These are phyloP conservation scores for Drosophila jambulina DNA, from an alignment of 1,140 invertebrate species.

Conservation along the genomic window DNA sequence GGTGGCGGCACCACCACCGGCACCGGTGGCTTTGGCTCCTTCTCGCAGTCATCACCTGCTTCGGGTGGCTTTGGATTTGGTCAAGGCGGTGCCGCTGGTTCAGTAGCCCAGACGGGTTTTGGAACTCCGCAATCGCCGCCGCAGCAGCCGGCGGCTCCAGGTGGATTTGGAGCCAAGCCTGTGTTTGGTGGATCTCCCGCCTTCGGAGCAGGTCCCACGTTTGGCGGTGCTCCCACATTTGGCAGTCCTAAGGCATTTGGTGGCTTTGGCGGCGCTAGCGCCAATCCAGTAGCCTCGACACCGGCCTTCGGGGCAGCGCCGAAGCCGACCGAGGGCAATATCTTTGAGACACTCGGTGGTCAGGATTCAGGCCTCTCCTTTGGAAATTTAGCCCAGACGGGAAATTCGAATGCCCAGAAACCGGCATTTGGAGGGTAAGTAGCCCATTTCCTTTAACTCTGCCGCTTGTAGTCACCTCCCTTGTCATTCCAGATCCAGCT, in stretches of 20 bases:
- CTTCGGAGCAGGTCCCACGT: constrained; percentile 86
- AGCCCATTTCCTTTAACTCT: background rate
- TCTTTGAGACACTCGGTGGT: constrained; percentile 87
- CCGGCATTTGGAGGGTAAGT: constrained; percentile 85
- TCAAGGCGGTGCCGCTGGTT: constrained; percentile 49
- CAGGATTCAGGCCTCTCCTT: constrained; percentile 86
- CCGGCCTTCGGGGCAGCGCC: constrained; percentile 67
- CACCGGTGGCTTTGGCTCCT: constrained; percentile 74
- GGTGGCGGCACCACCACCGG: constrained; percentile 62
- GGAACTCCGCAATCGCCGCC: constrained; percentile 76
- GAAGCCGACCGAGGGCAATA: constrained; percentile 84
- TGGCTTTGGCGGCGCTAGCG: constrained; percentile 48
- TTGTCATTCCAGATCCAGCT: constrained; percentile 45
- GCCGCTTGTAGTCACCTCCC: background rate
- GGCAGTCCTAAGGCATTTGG: constrained; percentile 86
- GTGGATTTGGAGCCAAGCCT: constrained; percentile 65
- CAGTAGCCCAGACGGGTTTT: constrained; percentile 84
- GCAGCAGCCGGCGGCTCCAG: constrained; percentile 54
- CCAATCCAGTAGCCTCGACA: constrained; percentile 36
- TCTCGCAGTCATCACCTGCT: constrained; percentile 69
- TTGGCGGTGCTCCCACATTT: constrained; percentile 86
- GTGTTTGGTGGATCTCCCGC: constrained; percentile 79
- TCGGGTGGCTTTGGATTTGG: constrained; percentile 63
- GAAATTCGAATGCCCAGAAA: constrained; percentile 71
- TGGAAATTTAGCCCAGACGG: constrained; percentile 87